Percentiles rank a stretch among this genome's conserved stretches.
These are phyloP conservation scores for Streptopelia turtur DNA, from an alignment of 2,797 vertebrate species.

Conservation along the genomic window DNA sequence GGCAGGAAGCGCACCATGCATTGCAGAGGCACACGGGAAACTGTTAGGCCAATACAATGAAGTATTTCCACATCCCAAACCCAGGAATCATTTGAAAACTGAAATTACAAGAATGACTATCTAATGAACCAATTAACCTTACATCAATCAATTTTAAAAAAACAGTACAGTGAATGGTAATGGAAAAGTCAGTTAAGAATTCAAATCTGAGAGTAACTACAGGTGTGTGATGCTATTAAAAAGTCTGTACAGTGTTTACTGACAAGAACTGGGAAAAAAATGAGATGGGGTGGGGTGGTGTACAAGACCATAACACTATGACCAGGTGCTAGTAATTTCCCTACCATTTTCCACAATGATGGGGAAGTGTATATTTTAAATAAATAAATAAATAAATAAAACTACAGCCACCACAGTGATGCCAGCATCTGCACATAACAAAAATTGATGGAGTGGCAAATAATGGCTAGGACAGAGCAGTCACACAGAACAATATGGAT, in stretches of 20 bases:
- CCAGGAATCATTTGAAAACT: slow-evolving; percentile 12
- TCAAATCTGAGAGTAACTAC: not conserved
- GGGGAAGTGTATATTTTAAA: not conserved
- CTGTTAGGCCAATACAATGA: not conserved
- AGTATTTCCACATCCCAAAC: slow-evolving; percentile 19
- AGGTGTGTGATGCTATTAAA: not conserved
- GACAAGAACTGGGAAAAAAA: not conserved
- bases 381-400: not conserved
- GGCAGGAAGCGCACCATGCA: not conserved
- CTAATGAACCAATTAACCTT: slow-evolving; percentile 27
- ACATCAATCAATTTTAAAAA: not conserved
- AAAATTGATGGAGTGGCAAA: slow-evolving; percentile 52
- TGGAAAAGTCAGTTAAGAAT: not conserved
- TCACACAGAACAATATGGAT: slow-evolving; percentile 54
- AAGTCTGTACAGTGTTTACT: not conserved
- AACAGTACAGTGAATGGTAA: not conserved
- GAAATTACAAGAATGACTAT: slow-evolving; percentile 16
- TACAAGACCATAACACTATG: not conserved
- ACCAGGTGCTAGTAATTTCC: not conserved
- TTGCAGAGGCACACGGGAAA: not conserved
- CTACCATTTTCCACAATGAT: not conserved
- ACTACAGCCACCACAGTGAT: not conserved
- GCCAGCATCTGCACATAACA: not conserved
- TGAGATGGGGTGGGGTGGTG: not conserved
- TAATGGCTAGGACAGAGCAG: slow-evolving; percentile 51